Evolutionary conservation across 2,888 invertebrate genomes (phyloP).

Genomic region (Corbicula japonica): DNA sequence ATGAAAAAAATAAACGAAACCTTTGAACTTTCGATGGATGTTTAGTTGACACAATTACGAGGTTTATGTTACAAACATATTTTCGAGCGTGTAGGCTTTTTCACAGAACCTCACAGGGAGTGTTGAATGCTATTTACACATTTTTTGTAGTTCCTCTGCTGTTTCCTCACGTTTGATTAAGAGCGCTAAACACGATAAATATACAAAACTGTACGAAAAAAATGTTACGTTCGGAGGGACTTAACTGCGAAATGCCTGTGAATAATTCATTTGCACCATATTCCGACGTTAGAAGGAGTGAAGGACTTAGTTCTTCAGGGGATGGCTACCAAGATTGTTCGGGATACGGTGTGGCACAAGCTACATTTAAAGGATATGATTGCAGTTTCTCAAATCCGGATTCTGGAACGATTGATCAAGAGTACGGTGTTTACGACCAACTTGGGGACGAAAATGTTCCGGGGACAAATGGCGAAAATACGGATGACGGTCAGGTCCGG

Average conservation of each 20-base stretch:
- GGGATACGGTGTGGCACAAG: constrained; percentile 20
- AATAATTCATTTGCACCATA: constrained; percentile 60
- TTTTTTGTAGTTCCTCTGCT: constrained; percentile 37
- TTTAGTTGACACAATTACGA: too few relatives aligned
- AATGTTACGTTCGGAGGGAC: constrained; percentile 62
- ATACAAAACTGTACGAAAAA: too few relatives aligned
- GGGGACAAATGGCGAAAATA: background rate
- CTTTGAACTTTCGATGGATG: too few relatives aligned
- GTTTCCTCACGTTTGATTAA: constrained; percentile 44
- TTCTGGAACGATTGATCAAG: constrained; percentile 21
- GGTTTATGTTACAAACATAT: constrained; percentile 60
- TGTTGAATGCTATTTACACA: constrained; percentile 61
- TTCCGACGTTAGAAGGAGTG: constrained; percentile 39
- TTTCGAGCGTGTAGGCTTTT: constrained; percentile 45
- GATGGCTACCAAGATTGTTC: constrained; percentile 14
- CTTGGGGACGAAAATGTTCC: constrained; percentile 35
- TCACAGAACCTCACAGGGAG: constrained; percentile 39
- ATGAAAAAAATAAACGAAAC: too few relatives aligned
- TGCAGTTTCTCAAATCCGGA: constrained; percentile 41
- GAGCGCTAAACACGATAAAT: constrained; percentile 59
- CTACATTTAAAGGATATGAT: constrained; percentile 47
- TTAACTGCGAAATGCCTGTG: constrained; percentile 55
- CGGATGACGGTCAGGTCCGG: constrained; percentile 8
- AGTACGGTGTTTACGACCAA: constrained; percentile 42
- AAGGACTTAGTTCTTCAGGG: background rate